These are phyloP conservation scores for Dasyornis broadbenti DNA, from an alignment of 2,113 vertebrate genomes.

Conservation along the genomic window DNA sequence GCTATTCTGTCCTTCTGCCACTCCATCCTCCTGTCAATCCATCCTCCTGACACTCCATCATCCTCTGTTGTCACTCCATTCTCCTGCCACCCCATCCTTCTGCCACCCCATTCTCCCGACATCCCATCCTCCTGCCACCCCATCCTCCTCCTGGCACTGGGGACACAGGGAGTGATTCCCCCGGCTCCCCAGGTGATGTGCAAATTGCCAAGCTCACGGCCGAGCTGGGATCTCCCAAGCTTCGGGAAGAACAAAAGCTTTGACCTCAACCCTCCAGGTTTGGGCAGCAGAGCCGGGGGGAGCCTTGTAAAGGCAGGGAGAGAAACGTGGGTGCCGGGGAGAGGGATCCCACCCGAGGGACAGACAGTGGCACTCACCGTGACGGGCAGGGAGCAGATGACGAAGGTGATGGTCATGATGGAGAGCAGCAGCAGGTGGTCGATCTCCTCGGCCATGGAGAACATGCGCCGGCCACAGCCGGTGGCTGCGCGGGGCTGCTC, in stretches of 20 bases:
- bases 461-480: neutral
- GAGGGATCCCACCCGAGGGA: too few relatives aligned
- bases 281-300: fast-evolving
- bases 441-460: conserved; percentile 85
- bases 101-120: neutral
- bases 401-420: conserved; percentile 91
- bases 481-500: neutral
- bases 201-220: neutral
- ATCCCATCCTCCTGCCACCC: neutral
- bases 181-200: fast-evolving
- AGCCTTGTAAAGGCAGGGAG: neutral
- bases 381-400: conserved; percentile 89
- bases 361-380: conserved; percentile 76
- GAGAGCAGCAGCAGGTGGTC: conserved; percentile 89
- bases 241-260: neutral
- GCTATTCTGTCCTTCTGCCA: neutral
- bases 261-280: neutral
- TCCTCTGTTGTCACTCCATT: neutral
- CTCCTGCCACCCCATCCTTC: neutral
- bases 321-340: fast-evolving
- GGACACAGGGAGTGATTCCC: neutral
- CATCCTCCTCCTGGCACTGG: neutral
- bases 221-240: neutral
- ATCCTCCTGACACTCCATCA: fast-evolving
- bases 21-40: fast-evolving